A percentile compares a stretch with the other conserved stretches of the same genome.
These are phyloP conservation scores for Ostrea edulis DNA, from an alignment of 1,140 invertebrate species.

Conservation along the genomic window DNA sequence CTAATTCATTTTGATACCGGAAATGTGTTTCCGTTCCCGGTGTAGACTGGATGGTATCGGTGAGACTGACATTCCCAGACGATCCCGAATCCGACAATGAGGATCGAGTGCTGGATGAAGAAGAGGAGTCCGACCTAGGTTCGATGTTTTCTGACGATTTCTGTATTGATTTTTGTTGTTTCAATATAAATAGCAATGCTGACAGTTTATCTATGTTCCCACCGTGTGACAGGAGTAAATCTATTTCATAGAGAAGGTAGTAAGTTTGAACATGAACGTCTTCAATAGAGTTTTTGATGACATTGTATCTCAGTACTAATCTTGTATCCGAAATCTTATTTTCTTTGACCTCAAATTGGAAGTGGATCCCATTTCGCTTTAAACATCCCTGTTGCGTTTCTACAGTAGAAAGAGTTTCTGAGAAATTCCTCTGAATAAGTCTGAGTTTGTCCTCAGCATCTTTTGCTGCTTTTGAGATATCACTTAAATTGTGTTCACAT, in stretches of 20 bases:
- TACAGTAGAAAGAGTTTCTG: not conserved
- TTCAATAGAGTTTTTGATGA: not conserved
- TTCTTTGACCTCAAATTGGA: not conserved
- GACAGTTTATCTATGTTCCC: not conserved
- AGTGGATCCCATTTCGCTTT: not conserved
- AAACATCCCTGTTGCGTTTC: not conserved
- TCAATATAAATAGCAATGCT: not conserved
- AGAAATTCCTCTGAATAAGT: not conserved
- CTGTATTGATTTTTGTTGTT: not conserved
- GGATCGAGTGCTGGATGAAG: not conserved
- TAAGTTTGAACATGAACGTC: not conserved
- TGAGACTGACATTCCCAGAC: not conserved
- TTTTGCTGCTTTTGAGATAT: not conserved
- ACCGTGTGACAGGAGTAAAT: not conserved
- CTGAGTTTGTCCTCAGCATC: not conserved
- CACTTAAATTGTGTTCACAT: not conserved
- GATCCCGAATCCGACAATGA: not conserved
- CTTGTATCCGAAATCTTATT: not conserved
- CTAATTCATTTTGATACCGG: not conserved
- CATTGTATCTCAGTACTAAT: not conserved
- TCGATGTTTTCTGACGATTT: not conserved
- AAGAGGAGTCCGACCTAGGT: not conserved
- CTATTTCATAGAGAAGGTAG: not conserved
- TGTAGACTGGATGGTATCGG: not conserved
- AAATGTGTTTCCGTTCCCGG: not conserved